Evolutionary conservation across 1,140 invertebrate species (phyloP), one percentile per base, ranked within the genome.

Genomic region (Bursaphelenchus mucronatus): DNA sequence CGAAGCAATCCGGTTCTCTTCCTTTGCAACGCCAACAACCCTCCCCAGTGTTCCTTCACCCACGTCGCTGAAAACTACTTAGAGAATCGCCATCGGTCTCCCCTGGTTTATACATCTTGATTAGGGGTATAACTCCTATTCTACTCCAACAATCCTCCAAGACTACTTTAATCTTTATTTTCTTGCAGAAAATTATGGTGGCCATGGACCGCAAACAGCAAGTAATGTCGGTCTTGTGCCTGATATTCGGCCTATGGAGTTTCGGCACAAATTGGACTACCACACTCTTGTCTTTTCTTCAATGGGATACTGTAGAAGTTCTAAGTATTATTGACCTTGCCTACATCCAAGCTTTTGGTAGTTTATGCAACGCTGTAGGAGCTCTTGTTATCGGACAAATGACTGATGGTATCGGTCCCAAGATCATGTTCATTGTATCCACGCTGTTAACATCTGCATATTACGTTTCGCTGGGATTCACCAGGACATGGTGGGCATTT

Each of bases 241-340:
- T 81, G 10, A 80, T 79, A n/a, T 79, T 70, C 61, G 74, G 76
- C 43, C 58, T 79, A 11, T 79, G 77, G 77, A 76, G 81, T 65
- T 71, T 79, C 39, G 77, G 76, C 9, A 79, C 77, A 10, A 76
- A 81, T 64, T 81, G 79, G 79, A 79, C 77, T 30, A 79, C 77
- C 0, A 79, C 77, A n/a, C 61, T 79, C 17, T 46, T 79, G 5
- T 79, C 77, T 13, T 79, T 81, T 64, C 67, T 79, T 2, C 77
- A 79, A 68, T 79, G 77, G 77, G 77, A 79, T 63, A 79, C 77
- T 17, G 68, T 51, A 19, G 74, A 79, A 64, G 69, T 80, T 13
- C 63, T 79, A 58, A 77, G 74, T 8, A 79, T 79, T 58, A 70
- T 81, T 8, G 78, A 79, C 58, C 55, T 79, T n/a, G 70, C 80